Evolutionary conservation across 2,113 vertebrate genomes (phyloP).

Genomic region (Elephantulus edwardii): DNA sequence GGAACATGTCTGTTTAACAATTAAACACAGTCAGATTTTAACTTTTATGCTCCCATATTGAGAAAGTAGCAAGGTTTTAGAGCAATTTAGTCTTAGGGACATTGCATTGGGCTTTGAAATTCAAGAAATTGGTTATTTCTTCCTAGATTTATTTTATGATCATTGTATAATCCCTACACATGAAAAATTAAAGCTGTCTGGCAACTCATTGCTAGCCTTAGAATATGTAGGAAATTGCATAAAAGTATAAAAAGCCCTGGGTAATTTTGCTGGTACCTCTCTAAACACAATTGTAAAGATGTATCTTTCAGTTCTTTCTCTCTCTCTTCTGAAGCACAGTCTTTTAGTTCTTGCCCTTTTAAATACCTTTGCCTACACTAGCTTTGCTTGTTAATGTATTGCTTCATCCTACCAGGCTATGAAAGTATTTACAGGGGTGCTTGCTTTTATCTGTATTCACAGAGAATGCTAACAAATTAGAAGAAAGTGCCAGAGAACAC

Average conservation of each 20-base stretch:
- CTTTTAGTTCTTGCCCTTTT: slow-evolving; percentile 59
- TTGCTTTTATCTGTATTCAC: slow-evolving; percentile 78
- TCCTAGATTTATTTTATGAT: slow-evolving; percentile 64
- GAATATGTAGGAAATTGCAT: slow-evolving; percentile 62
- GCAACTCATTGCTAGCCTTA: slow-evolving; percentile 51
- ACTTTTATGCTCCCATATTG: slow-evolving; percentile 52
- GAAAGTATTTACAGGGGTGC: slow-evolving; percentile 46
- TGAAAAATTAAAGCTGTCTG: slow-evolving; percentile 66
- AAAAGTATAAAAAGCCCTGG: slow-evolving; percentile 62
- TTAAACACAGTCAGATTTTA: slow-evolving; percentile 45
- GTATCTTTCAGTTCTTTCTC: slow-evolving; percentile 39
- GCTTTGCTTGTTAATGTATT: slow-evolving; percentile 48
- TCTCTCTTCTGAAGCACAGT: background rate
- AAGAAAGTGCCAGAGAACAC: slow-evolving; percentile 91
- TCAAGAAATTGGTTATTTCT: slow-evolving; percentile 59
- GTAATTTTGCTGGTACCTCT: slow-evolving; percentile 68
- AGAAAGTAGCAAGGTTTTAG: slow-evolving; percentile 42
- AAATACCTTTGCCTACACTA: slow-evolving; percentile 29
- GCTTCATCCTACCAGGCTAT: slow-evolving; percentile 25
- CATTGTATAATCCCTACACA: slow-evolving; percentile 46
- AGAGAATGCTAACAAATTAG: slow-evolving; percentile 92
- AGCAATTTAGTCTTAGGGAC: slow-evolving; percentile 53
- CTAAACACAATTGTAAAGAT: slow-evolving; percentile 48
- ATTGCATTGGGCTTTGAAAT: slow-evolving; percentile 67
- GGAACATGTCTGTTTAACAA: slow-evolving; percentile 66